A percentile compares a stretch with the other conserved stretches of the same genome.
Evolutionary conservation across 53 echinoderm and acorn worm genomes (phyloP).

Genomic region (Stichopus horrens): DNA sequence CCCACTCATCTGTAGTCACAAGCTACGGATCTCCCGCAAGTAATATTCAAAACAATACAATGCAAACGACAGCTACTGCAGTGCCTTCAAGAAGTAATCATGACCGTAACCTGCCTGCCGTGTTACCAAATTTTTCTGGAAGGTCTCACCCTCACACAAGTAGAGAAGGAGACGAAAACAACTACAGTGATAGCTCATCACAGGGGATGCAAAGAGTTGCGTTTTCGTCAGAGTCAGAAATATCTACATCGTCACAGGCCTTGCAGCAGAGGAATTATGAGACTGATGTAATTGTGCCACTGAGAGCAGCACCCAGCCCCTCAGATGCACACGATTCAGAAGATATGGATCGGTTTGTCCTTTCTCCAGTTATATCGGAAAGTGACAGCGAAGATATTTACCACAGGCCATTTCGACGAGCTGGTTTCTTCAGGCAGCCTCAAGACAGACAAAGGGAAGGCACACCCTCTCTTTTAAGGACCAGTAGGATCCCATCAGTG

Average conservation of each 20-base stretch:
- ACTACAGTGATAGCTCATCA: conserved; percentile 5
- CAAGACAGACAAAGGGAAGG: neutral
- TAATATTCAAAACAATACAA: neutral
- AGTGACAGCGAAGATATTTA: conserved; percentile 46
- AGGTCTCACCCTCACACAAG: neutral
- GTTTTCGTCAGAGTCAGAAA: conserved; percentile 29
- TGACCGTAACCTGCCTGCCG: neutral
- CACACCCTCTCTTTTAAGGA: neutral
- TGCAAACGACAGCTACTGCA: neutral
- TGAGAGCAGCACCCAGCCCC: conserved; percentile 44
- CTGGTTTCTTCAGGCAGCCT: conserved; percentile 10
- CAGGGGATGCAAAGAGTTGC: neutral
- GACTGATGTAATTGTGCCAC: conserved; percentile 47
- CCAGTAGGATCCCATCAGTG: neutral
- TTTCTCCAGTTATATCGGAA: conserved; percentile 45
- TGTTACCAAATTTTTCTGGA: neutral
- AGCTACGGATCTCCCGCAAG: neutral
- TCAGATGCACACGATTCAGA: conserved; percentile 41
- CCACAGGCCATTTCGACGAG: neutral
- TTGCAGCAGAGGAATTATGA: conserved; percentile 49
- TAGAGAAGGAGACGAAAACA: neutral
- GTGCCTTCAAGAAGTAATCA: neutral
- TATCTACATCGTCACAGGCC: conserved; percentile 35
- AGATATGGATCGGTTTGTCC: conserved; percentile 47
- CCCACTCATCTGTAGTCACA: neutral